phyloP scores from a whole-genome alignment of 2,888 invertebrate species.

The Hydropsyche betteni region DNA sequence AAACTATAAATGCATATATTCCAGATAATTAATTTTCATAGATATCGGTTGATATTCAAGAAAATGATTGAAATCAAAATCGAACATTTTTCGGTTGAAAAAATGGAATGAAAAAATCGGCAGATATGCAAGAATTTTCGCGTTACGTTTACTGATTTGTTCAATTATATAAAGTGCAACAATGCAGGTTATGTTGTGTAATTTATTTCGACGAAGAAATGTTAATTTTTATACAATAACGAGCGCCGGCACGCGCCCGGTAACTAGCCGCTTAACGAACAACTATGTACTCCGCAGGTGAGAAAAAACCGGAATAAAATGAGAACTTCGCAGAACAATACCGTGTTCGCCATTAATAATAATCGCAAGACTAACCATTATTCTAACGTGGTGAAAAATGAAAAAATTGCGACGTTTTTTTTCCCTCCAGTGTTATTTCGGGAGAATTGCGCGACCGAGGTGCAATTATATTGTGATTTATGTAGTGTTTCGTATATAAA shows the following conservation, averaged over 20 bases:
- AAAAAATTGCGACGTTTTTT: neutral
- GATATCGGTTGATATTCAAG: too few species aligned
- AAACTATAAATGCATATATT: too few species aligned
- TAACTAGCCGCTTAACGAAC: constrained; percentile 36
- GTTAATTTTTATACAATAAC: constrained; percentile 34
- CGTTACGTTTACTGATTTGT: constrained; percentile 22
- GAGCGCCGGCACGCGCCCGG: constrained; percentile 37
- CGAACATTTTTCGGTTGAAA: too few species aligned
- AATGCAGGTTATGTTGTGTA: constrained; percentile 34
- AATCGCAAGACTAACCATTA: constrained; percentile 7
- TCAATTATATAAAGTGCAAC: constrained; percentile 34
- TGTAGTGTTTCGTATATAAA: neutral
- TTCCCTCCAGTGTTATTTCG: neutral
- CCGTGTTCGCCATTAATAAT: constrained; percentile 29
- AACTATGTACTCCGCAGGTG: constrained; percentile 31
- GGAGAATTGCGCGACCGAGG: neutral
- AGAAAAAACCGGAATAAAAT: constrained; percentile 40
- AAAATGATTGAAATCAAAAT: too few species aligned
- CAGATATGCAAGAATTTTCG: neutral
- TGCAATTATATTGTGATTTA: constrained; percentile 15
- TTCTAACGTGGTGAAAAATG: constrained; percentile 24
- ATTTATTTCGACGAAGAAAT: constrained; percentile 39
- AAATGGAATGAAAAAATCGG: too few species aligned
- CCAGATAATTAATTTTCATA: too few species aligned
- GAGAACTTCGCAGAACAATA: constrained; percentile 33